A percentile compares a stretch with the other conserved stretches of the same genome.
phyloP scores from a whole-genome alignment of 2,888 invertebrate species.

The Drosophila affinis region DNA sequence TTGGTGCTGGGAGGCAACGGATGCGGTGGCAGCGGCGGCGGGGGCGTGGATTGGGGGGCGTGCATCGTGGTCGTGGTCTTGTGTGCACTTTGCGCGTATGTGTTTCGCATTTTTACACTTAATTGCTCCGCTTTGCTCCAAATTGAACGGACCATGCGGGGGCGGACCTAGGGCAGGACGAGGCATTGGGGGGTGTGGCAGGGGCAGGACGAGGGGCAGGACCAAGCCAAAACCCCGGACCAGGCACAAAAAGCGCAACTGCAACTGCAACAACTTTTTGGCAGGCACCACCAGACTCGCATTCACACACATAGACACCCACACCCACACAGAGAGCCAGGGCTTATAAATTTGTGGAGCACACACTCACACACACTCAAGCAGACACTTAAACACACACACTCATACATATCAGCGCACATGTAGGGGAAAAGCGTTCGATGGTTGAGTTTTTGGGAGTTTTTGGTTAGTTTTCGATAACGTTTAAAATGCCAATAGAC shows the following conservation, averaged over 20 bases:
- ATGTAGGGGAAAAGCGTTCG: slow-evolving; percentile 38
- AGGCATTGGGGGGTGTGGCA: background rate
- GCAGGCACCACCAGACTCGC: slow-evolving; percentile 41
- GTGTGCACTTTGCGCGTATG: slow-evolving; percentile 72
- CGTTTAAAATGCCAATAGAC: slow-evolving; percentile 76
- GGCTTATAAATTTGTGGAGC: slow-evolving; percentile 61
- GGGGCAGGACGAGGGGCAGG: slow-evolving; percentile 9
- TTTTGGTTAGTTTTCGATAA: slow-evolving; percentile 75
- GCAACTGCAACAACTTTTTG: slow-evolving; percentile 62
- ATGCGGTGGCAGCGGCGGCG: background rate
- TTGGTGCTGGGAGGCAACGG: slow-evolving; percentile 37
- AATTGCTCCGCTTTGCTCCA: slow-evolving; percentile 75
- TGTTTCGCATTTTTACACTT: slow-evolving; percentile 80
- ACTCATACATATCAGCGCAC: background rate
- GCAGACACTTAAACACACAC: slow-evolving; percentile 6
- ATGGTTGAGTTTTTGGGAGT: slow-evolving; percentile 66
- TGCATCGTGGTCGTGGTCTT: slow-evolving; percentile 38
- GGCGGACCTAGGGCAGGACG: background rate
- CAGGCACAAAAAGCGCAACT: slow-evolving; percentile 70
- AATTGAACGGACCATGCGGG: slow-evolving; percentile 64
- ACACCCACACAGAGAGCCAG: slow-evolving; percentile 18
- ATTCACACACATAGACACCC: slow-evolving; percentile 5
- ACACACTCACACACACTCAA: slow-evolving; percentile 13
- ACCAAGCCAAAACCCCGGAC: slow-evolving; percentile 29
- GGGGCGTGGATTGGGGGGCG: slow-evolving; percentile 19